A percentile compares a stretch with the other conserved stretches of the same genome.
Conservation (phyloP, 2,113 vertebrate species). For the Miniopterus natalensis region DNA sequence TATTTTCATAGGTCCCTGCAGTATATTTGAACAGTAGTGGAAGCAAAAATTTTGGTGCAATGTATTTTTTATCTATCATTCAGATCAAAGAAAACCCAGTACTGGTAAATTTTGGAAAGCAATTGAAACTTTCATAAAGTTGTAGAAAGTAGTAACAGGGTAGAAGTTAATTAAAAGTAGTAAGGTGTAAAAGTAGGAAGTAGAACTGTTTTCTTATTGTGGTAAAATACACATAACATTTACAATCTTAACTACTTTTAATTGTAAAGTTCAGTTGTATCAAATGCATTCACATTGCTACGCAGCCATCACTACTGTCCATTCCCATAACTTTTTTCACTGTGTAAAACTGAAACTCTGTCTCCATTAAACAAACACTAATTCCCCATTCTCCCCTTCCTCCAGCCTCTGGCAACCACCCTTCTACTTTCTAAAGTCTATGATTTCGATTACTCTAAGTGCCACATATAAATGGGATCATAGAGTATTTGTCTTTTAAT, state of each 20-base stretch:
- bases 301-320: neutral
- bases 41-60: slow-evolving; percentile 78
- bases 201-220: neutral
- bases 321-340: neutral
- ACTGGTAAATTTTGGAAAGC: slow-evolving; percentile 52
- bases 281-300: neutral
- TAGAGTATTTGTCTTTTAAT: neutral
- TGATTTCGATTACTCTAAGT: neutral
- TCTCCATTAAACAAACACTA: neutral
- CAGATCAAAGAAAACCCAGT: slow-evolving; percentile 74
- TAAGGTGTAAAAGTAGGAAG: neutral
- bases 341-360: neutral
- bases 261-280: neutral
- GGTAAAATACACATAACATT: neutral
- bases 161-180: neutral
- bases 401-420: neutral
- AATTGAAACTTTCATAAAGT: neutral
- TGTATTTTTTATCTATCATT: slow-evolving; percentile 74
- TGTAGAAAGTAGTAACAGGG: neutral
- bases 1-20: slow-evolving; percentile 83
- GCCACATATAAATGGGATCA: neutral
- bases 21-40: slow-evolving; percentile 81
- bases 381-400: neutral
- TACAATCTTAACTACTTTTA: neutral
- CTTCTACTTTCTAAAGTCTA: neutral